Evolutionary conservation across 2,797 vertebrate species (phyloP).

Genomic region (Anolis apletophallus): DNA sequence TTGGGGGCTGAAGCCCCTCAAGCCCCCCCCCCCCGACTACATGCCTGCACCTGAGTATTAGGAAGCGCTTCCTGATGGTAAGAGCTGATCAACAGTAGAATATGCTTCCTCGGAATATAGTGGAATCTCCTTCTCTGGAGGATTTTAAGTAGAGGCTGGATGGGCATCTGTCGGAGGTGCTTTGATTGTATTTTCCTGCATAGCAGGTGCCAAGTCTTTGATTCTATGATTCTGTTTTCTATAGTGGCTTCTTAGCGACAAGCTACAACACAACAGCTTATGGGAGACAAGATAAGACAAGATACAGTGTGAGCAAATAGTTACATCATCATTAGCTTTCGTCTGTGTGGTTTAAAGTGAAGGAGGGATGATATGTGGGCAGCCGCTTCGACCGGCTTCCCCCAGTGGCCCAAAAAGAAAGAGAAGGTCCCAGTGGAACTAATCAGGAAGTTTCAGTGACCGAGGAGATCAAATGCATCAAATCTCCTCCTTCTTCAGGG

Average conservation of each 20-base stretch:
- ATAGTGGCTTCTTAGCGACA: background rate
- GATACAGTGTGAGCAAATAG: background rate
- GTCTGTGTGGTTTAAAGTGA: background rate
- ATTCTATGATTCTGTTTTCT: background rate
- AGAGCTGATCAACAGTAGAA: too few species aligned
- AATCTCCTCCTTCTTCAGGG: conserved; percentile 72
- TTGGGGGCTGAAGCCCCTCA: too few species aligned
- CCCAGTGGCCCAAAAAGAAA: conserved; percentile 11
- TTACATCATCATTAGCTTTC: background rate
- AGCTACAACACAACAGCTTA: background rate
- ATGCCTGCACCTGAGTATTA: too few species aligned
- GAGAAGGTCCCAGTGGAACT: conserved; percentile 64
- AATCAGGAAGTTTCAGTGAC: conserved; percentile 72
- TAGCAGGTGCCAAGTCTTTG: too few species aligned
- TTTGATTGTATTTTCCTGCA: too few species aligned
- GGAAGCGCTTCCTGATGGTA: too few species aligned
- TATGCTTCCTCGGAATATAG: too few species aligned
- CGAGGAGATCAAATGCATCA: conserved; percentile 70
- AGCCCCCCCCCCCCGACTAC: too few species aligned
- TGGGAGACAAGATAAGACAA: background rate
- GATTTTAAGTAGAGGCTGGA: too few species aligned
- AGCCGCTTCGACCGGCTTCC: background rate
- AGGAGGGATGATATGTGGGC: background rate
- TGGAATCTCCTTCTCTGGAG: too few species aligned
- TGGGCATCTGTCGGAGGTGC: too few species aligned